Percentiles rank a stretch among this genome's conserved stretches.
phyloP scores from a whole-genome alignment of 2,797 vertebrate genomes.

The Sebastes jordani region DNA sequence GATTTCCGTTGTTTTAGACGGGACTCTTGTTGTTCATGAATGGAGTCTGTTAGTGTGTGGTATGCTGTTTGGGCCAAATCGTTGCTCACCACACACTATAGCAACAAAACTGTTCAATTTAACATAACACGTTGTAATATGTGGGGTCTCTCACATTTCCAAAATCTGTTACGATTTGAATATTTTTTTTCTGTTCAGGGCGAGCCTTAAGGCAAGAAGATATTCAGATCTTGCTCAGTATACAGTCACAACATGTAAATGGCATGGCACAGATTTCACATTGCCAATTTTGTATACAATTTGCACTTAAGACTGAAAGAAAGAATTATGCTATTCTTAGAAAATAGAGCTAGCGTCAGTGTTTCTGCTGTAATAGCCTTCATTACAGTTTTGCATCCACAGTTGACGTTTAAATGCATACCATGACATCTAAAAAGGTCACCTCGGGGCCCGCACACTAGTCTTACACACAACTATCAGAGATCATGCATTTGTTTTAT shows the following conservation, averaged over 20 bases:
- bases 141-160: too few relatives aligned
- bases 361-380: background rate
- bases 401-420: background rate
- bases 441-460: background rate
- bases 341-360: background rate
- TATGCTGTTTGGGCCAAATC: too few relatives aligned
- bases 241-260: background rate
- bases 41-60: too few relatives aligned
- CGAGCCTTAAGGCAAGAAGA: background rate
- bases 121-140: too few relatives aligned
- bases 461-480: background rate
- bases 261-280: too few relatives aligned
- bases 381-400: background rate
- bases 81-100: too few relatives aligned
- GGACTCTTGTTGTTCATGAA: too few relatives aligned
- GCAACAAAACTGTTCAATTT: too few relatives aligned
- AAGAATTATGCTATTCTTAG: background rate
- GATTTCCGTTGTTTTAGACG: too few relatives aligned
- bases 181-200: too few relatives aligned
- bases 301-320: background rate
- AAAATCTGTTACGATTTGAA: too few relatives aligned
- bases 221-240: background rate
- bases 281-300: background rate
- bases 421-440: background rate
- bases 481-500: background rate